phyloP scores from a whole-genome alignment of 2,888 invertebrate genomes.

The Acheta domesticus region DNA sequence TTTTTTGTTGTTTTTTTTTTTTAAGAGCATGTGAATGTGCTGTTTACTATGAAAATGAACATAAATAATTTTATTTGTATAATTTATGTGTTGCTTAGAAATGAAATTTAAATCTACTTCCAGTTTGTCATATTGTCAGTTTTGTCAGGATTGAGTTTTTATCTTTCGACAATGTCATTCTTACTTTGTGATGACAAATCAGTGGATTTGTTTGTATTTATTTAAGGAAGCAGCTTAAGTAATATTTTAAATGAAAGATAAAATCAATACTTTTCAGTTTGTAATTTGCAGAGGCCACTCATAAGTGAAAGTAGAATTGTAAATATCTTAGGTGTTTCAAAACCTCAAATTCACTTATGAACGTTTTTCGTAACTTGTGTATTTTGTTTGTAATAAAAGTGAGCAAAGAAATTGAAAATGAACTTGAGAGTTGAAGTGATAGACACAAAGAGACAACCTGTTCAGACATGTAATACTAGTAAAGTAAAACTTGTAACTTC shows the following conservation, averaged over 20 bases:
- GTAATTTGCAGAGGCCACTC: not conserved
- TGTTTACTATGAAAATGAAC: not conserved
- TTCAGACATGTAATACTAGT: not conserved
- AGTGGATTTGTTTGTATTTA: slow-evolving; percentile 29
- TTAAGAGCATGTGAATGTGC: not conserved
- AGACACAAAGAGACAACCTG: not conserved
- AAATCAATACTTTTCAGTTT: slow-evolving; percentile 28
- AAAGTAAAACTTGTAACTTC: not conserved
- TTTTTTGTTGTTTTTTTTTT: not conserved
- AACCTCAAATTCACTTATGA: not conserved
- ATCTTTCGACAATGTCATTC: not conserved
- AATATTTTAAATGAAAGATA: slow-evolving; percentile 32
- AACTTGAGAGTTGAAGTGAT: not conserved
- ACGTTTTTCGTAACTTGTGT: not conserved
- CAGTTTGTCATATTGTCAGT: not conserved
- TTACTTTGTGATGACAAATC: not conserved
- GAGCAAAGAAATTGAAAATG: not conserved
- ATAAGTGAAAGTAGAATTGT: not conserved
- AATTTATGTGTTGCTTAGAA: not conserved
- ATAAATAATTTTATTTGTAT: slow-evolving; percentile 1
- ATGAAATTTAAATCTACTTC: not conserved
- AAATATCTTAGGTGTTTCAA: not conserved
- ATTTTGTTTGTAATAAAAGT: not conserved
- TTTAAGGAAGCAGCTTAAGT: slow-evolving; percentile 28
- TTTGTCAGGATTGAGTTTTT: not conserved